Base-by-base conservation (phyloP, 2,797 vertebrate genomes). In the Phylloscopus collybita region DNA sequence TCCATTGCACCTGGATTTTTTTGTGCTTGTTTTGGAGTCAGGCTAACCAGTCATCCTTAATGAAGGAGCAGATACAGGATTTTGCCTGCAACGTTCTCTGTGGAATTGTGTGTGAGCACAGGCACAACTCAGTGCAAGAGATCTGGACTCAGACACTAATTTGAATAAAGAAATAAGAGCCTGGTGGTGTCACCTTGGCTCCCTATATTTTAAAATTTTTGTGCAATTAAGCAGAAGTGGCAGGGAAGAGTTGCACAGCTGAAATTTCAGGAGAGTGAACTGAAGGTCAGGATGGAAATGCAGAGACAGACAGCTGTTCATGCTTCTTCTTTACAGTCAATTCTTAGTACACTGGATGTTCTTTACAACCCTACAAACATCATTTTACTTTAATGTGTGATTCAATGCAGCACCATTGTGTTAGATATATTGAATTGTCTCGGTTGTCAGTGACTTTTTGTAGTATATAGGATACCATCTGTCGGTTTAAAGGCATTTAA, bases 401-500 rank as follows among this genome's bases (percentile, higher is more conserved):
- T 92, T 96, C 95, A 95, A 5, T 56, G 85, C 96, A 95, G 88
- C 90, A 84, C 91, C 72, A 95, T 96, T 96, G 95, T 96, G 90
- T 86, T 88, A 95, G 95, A 97, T 97, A 97, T 94, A 97, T 92
- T 91, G 93, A 97, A 97, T 93, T 96, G 95, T 92, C 95, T 95
- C 32, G 0, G 71, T 64, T 96, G 95, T 96, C 96, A 97, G 92
- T 78, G 93, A 88, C 92, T 97, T 97, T 95, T 95, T 86, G 73
- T 25, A 76, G 93, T 91, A 96, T 96, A 97, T 91, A 95, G 95
- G 88, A 92, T 85, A 93, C 97, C 97, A 97, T 95, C 97, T 97
- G 97, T 93, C 84, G 34, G 86, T 79, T 96, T 91, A 92, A 93
- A 97, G 94, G 78, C 96, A 65, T 94, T 95, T 95, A 95, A 97